A percentile compares a stretch with the other conserved stretches of the same genome.
Conservation (phyloP, 2,113 vertebrate species). For the Alosa alosa region DNA sequence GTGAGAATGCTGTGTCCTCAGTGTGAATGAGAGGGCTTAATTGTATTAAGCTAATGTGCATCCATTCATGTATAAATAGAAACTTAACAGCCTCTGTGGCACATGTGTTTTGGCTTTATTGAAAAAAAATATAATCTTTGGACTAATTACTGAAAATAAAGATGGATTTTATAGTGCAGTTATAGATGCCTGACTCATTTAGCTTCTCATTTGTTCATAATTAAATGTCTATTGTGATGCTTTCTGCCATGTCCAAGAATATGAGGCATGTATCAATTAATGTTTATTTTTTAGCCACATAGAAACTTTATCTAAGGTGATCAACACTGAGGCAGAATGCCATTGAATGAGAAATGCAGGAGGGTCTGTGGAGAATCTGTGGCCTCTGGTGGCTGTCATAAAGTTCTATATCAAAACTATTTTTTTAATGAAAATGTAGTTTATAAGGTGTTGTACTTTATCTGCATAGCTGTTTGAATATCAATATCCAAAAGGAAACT, state of each 20-base stretch:
- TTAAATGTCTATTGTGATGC: background rate
- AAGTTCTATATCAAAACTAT: background rate
- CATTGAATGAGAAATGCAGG: background rate
- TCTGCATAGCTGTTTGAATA: background rate
- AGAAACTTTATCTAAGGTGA: background rate
- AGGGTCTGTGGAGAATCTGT: background rate
- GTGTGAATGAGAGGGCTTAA: conserved; percentile 4
- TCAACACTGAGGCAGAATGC: background rate
- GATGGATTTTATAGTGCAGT: background rate
- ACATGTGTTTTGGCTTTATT: background rate
- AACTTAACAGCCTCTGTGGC: background rate
- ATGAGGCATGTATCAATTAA: background rate
- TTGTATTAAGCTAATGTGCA: conserved; percentile 3
- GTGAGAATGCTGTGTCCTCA: conserved; percentile 14
- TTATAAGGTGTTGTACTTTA: too few species aligned
- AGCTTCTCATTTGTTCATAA: background rate
- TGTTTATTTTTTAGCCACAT: background rate
- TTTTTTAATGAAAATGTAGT: background rate
- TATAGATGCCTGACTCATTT: background rate
- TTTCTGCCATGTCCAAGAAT: background rate
- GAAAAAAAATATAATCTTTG: background rate
- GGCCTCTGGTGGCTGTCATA: background rate
- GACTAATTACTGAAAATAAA: background rate
- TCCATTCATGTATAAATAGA: background rate
- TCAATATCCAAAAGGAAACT: background rate